Conservation (phyloP, 2,797 vertebrate species). For the Pipistrellus nathusii region DNA sequence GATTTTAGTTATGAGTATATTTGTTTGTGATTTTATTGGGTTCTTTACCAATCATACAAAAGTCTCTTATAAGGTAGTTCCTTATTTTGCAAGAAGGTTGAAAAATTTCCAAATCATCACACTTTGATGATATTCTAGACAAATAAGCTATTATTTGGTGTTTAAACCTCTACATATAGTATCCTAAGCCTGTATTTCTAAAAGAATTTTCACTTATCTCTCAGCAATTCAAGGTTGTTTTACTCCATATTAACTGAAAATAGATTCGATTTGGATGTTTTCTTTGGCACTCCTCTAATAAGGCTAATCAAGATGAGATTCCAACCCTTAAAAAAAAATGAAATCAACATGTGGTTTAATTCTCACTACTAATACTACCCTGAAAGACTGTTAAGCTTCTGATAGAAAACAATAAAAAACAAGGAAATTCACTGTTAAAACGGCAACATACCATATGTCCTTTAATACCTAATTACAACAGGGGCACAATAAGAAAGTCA, state of each 20-base stretch:
- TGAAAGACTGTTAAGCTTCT: conserved; percentile 84
- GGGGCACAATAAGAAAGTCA: conserved; percentile 87
- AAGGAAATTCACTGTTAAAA: conserved; percentile 87
- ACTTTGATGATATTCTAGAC: background rate
- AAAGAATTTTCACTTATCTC: conserved; percentile 58
- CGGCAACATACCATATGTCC: conserved; percentile 88
- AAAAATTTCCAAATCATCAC: background rate
- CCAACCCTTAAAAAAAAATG: conserved; percentile 80
- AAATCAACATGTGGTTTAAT: conserved; percentile 85
- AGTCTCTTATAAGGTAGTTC: background rate
- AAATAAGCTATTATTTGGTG: conserved; percentile 6
- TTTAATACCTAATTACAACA: conserved; percentile 89
- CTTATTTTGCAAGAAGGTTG: conserved; percentile 24
- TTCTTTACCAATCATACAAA: background rate
- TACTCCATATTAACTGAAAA: conserved; percentile 77
- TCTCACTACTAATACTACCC: conserved; percentile 80
- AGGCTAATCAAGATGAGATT: conserved; percentile 81
- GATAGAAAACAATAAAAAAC: conserved; percentile 87
- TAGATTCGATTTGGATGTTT: conserved; percentile 77
- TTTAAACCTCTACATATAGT: background rate
- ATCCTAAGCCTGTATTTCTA: background rate
- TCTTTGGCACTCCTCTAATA: conserved; percentile 78
- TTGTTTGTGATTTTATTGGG: conserved; percentile 35
- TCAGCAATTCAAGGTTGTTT: conserved; percentile 71
- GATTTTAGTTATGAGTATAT: conserved; percentile 5